Evolutionary conservation across 1,140 invertebrate species (phyloP), one percentile per base, ranked within the genome.

Genomic region (Adoxophyes honmai): DNA sequence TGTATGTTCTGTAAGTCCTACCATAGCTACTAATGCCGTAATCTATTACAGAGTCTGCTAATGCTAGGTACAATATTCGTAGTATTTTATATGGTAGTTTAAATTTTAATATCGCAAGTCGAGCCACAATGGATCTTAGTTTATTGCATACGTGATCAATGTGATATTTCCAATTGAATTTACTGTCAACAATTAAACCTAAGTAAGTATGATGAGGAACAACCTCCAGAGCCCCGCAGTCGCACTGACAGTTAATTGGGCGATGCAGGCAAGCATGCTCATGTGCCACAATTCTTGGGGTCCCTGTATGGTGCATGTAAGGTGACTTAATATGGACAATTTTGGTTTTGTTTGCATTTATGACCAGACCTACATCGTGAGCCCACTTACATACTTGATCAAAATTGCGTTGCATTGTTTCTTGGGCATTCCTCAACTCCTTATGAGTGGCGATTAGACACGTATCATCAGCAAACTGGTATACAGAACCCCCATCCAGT

Each of bases 111-210:
- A 71, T 54, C 4, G 11, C 51, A 5, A 65, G 38, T 62, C 63
- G 39, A 60, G 54, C 14, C 59, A 44, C 34, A 65, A 62, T 18
- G 51, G 59, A 11, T n/a, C 62, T 51, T 9, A 70, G 39, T 53
- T 62, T 62, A 34, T 33, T 58, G n/a, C 68, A 70, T 0, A 70
- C 60, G 8, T 51, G 48, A 9, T 62, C 54, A 16, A 66, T 64
- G n/a, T 68, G 68, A 5, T 36, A 13, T 2, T 28, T 15, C 68
- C 65, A 68, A 11, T 61, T 66, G 18, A 71, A 71, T 34, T 55
- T 63, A 14, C 8, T 58, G 16, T 71, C 66, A 34, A 71, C 66
- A 14, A 55, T 15, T 51, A 70, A 13, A 8, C 64, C 68, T 21
- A 70, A 21, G 13, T 70, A 68, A 1, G 42, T 60, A 35, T 64